Conservation (phyloP, 2,113 vertebrate genomes). For the Mastomys natalensis region DNA sequence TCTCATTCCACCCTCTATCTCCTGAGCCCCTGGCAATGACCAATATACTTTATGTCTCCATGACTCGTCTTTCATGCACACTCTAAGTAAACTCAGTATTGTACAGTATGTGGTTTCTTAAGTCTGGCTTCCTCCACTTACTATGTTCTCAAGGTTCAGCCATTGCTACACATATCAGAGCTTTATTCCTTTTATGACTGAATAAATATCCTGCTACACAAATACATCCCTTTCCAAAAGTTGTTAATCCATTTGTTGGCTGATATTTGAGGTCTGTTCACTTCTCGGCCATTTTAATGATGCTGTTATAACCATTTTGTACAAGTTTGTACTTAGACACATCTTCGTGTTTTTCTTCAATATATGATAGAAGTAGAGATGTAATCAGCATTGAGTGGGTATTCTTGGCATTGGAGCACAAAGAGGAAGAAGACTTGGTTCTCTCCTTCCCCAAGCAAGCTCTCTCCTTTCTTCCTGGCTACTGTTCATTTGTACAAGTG, state of each 20-base stretch:
- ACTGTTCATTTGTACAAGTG: background rate
- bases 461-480: background rate
- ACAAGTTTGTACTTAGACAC: background rate
- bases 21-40: background rate
- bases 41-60: conserved; percentile 2
- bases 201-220: background rate
- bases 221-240: background rate
- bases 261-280: background rate
- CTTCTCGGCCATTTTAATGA: background rate
- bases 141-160: background rate
- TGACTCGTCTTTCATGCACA: background rate
- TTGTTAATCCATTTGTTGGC: background rate
- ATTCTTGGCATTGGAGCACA: background rate
- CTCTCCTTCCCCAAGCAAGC: background rate
- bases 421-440: background rate
- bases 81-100: background rate
- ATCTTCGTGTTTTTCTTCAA: background rate
- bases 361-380: background rate
- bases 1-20: background rate
- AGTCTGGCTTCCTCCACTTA: background rate
- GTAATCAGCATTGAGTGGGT: background rate
- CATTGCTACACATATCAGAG: background rate
- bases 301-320: background rate
- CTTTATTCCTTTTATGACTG: background rate
- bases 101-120: background rate